Percentiles rank a stretch among this genome's conserved stretches.
Conservation (phyloP, 2,888 invertebrate species). For the Adineta ricciae region DNA sequence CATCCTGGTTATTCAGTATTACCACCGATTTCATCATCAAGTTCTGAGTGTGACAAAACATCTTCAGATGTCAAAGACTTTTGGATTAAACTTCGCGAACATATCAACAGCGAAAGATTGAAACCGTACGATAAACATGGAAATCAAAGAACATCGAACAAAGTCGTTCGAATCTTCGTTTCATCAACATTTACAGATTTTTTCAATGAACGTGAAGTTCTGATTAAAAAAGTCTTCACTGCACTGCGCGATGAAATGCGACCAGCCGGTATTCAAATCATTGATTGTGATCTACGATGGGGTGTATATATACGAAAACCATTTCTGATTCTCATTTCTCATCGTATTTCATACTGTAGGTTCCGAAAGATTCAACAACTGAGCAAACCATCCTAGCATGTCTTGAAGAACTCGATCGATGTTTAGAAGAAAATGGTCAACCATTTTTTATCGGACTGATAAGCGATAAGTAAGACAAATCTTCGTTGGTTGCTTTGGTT, state of each 20-base stretch:
- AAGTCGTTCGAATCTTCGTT: constrained; percentile 33
- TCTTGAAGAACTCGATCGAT: constrained; percentile 45
- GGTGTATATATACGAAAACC: constrained; percentile 37
- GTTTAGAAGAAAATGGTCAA: constrained; percentile 41
- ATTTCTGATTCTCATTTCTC: not conserved
- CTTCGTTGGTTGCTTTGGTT: not conserved
- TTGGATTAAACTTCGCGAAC: constrained; percentile 15
- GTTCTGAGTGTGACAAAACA: not conserved
- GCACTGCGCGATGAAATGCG: constrained; percentile 45
- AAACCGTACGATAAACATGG: not conserved
- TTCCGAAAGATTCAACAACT: constrained; percentile 45
- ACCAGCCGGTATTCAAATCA: constrained; percentile 39
- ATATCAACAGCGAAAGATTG: not conserved
- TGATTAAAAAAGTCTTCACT: constrained; percentile 40
- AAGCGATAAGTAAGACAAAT: constrained; percentile 40
- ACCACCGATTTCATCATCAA: not conserved
- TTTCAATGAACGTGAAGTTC: constrained; percentile 34
- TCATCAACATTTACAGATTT: constrained; percentile 35
- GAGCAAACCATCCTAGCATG: constrained; percentile 43
- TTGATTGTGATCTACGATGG: constrained; percentile 49
- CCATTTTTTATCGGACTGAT: constrained; percentile 46
- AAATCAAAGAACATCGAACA: not conserved
- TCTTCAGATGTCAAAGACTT: not conserved
- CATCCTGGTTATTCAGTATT: not conserved
- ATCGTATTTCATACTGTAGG: not conserved